phyloP scores from a whole-genome alignment of 2,797 vertebrate species.

The Gouania willdenowi region DNA sequence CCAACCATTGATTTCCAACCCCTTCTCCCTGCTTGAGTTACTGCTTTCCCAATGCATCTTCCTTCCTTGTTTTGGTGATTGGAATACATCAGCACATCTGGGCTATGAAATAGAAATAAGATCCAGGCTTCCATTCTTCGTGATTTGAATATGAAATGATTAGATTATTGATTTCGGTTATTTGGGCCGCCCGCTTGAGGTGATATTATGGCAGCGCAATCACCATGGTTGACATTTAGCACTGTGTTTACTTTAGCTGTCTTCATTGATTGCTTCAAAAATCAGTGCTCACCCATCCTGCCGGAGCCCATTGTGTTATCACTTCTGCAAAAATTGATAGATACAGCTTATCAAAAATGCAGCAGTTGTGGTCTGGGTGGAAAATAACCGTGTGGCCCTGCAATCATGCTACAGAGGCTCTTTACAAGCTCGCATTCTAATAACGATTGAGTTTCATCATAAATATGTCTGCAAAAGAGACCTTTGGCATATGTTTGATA shows the following conservation, averaged over 20 bases:
- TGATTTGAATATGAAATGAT: slow-evolving; percentile 78
- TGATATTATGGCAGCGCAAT: slow-evolving; percentile 63
- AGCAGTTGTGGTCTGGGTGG: slow-evolving; percentile 37
- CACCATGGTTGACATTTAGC: slow-evolving; percentile 70
- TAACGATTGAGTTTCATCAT: slow-evolving; percentile 26
- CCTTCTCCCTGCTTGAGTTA: slow-evolving; percentile 32
- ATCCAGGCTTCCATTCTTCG: slow-evolving; percentile 48
- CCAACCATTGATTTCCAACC: slow-evolving; percentile 20
- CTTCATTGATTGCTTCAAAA: slow-evolving; percentile 67
- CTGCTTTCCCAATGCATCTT: slow-evolving; percentile 43
- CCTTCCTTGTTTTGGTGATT: slow-evolving; percentile 51
- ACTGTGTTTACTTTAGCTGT: slow-evolving; percentile 70
- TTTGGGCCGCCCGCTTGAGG: slow-evolving; percentile 54
- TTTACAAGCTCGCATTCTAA: slow-evolving; percentile 31
- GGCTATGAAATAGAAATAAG: slow-evolving; percentile 69
- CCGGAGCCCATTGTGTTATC: slow-evolving; percentile 51
- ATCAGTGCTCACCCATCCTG: slow-evolving; percentile 50
- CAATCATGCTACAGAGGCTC: slow-evolving; percentile 36
- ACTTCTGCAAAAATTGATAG: slow-evolving; percentile 47
- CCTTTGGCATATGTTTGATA: slow-evolving; percentile 17
- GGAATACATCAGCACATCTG: slow-evolving; percentile 54
- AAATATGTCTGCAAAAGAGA: slow-evolving; percentile 1
- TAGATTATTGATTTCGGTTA: slow-evolving; percentile 72
- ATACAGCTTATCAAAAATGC: slow-evolving; percentile 65
- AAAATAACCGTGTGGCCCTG: slow-evolving; percentile 34